Base-by-base conservation (phyloP, 64 coral and sea anemone genomes). In the Astreopora myriophthalma region DNA sequence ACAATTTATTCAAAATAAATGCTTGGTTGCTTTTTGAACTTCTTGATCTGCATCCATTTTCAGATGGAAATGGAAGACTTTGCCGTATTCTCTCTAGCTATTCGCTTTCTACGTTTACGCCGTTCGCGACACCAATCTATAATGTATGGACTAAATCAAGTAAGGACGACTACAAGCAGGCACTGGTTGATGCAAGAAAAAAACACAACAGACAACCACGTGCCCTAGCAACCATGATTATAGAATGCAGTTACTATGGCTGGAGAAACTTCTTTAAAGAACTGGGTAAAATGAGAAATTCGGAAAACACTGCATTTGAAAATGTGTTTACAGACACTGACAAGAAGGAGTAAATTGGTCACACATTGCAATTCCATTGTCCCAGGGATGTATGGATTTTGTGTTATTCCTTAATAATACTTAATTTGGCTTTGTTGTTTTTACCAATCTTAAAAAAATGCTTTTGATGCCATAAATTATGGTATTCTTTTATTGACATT, bases 11-110 rank as follows among this genome's bases (percentile, higher is more conserved):
- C 28, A 98, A 91, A 79, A 88, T 49, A 8, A 78, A 80, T 35
- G 74, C 73, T 8, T 86, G 84, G 83, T 69, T 91, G 57, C 42
- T 98, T 29, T 93, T 93, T 62, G 95, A 96, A 73, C 74, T 96
- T 44, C 58, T 98, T 12, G 95, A 98, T 57, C 73, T 98, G 2
- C 96, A 98, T 84, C 96, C 96, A 33, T 98, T 98, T 84, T 34
- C 57, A 31, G 89, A 98, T 78, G 96, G 96, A 26, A 98, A 98
- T 94, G 96, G 96, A 11, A 88, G 96, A 71, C 71, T 98, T 6
- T 91, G 88, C 62, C 71, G 92, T 4, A 60, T 98, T 11, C 92
- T 98, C 52, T 91, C 75, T 60, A 89, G 92, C 44, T 98, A 98
- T 48, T 8, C 51, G n/a, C 66, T 98, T 0, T 98, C 89, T 0